Base-by-base conservation (phyloP, 2,888 invertebrate genomes). In the Melieria omissa region DNA sequence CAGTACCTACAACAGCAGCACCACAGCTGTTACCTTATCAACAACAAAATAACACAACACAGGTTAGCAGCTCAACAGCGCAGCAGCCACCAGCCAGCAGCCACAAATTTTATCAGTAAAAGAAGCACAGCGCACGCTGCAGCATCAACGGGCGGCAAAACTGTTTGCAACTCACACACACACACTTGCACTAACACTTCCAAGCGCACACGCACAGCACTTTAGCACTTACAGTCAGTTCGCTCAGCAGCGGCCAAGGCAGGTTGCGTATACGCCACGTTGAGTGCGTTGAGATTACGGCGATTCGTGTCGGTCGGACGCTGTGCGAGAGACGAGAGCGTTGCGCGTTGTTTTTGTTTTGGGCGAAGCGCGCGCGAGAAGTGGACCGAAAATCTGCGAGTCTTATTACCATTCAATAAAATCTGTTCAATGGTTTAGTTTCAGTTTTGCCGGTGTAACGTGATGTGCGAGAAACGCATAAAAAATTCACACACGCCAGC, bases 401-500 rank as follows among this genome's bases (percentile, higher is more conserved):
- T 29, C 29, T 29, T 29, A 29, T 29, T 29, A 29, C 29, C 29
- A 29, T 29, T 29, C 29, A 29, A 29, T 42, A 9, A 41, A 41
- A 54, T 42, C 49, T 71, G 70, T 63, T 62, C 64, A 68, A 73
- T 76, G 78, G 75, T 74, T 83, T 75, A 82, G 83, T 82, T 77
- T 79, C 71, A 79, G 77, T 78, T 79, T 76, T 79, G 79, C 82
- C 83, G 82, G 81, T 79, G 80, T 74, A 71, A 76, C 76, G 81
- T 73, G 73, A 75, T 75, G 78, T 77, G 73, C 77, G 73, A 64
- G 64, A 58, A 47, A 69, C 79, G 81, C 81, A 74, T 66, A 10
- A 29, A 64, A 61, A 62, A 70, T 60, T 70, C 60, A 52, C 47
- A 46, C 29, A 12, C 41, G 8, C 4, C 5, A 10, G 42, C 12